Conservation (phyloP, 2,888 invertebrate species). For the Noctua janthe region DNA sequence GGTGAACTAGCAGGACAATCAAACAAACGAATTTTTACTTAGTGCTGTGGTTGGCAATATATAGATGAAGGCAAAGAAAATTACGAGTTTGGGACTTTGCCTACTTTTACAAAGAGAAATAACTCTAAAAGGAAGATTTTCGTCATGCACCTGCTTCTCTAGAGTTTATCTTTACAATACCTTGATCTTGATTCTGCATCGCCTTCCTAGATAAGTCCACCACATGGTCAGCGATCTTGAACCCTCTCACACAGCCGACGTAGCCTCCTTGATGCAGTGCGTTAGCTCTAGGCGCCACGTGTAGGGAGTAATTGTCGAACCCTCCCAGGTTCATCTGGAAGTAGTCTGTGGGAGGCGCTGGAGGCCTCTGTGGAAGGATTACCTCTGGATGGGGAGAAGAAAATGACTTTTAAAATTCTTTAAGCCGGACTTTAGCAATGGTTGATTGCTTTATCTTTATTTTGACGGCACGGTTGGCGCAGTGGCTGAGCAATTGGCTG, state of each 20-base stretch:
- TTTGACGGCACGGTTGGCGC: no score
- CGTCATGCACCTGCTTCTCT: background rate
- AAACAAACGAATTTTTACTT: background rate
- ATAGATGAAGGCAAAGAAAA: background rate
- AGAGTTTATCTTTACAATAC: constrained; percentile 73
- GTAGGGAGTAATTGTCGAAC: constrained; percentile 94
- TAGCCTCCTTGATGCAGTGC: constrained; percentile 92
- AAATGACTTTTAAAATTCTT: background rate
- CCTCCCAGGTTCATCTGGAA: constrained; percentile 97
- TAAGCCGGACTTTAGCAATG: background rate
- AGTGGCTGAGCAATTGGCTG: no score
- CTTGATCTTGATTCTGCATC: constrained; percentile 92
- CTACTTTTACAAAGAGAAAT: background rate
- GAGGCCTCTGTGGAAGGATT: constrained; percentile 96
- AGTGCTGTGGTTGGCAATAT: background rate
- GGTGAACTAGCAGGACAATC: background rate
- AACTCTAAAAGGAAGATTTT: background rate
- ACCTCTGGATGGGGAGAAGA: constrained; percentile 91
- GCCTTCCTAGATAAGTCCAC: constrained; percentile 94
- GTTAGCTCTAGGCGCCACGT: constrained; percentile 81
- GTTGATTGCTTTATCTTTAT: background rate
- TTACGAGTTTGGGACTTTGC: background rate
- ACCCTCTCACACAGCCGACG: constrained; percentile 96
- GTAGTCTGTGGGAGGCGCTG: constrained; percentile 96
- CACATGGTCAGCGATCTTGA: constrained; percentile 95